Evolutionary conservation across 1,140 invertebrate species (phyloP).

Genomic region (Caenorhabditis inopinata): DNA sequence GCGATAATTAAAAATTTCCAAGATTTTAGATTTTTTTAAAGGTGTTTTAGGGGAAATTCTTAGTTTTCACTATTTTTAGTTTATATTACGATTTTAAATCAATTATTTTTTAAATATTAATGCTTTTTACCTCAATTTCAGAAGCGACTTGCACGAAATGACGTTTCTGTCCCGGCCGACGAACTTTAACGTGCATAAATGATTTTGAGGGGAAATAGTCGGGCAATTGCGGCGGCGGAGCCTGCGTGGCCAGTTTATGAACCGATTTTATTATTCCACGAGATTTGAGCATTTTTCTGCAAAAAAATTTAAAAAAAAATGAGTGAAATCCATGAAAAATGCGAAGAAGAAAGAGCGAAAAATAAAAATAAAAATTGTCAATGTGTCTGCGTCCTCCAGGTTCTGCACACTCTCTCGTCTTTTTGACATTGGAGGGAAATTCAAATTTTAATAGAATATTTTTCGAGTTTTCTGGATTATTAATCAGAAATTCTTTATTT

Average conservation of each 20-base stretch:
- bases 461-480: too few relatives aligned
- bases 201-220: background rate
- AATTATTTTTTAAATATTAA: too few relatives aligned
- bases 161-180: background rate
- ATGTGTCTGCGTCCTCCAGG: background rate
- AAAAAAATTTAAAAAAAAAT: background rate
- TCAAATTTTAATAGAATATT: background rate
- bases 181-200: background rate
- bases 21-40: too few relatives aligned
- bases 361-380: background rate
- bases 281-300: background rate
- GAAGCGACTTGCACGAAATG: slow-evolving; percentile 6
- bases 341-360: background rate
- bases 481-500: too few relatives aligned
- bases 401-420: background rate
- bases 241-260: background rate
- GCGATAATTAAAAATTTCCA: too few relatives aligned
- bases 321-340: background rate
- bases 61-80: too few relatives aligned
- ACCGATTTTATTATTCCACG: background rate
- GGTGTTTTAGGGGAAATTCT: too few relatives aligned
- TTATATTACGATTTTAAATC: too few relatives aligned
- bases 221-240: background rate
- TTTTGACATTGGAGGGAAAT: background rate
- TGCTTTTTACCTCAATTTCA: background rate